Conservation (phyloP, 2,113 vertebrate species). For the Rhea americana region DNA sequence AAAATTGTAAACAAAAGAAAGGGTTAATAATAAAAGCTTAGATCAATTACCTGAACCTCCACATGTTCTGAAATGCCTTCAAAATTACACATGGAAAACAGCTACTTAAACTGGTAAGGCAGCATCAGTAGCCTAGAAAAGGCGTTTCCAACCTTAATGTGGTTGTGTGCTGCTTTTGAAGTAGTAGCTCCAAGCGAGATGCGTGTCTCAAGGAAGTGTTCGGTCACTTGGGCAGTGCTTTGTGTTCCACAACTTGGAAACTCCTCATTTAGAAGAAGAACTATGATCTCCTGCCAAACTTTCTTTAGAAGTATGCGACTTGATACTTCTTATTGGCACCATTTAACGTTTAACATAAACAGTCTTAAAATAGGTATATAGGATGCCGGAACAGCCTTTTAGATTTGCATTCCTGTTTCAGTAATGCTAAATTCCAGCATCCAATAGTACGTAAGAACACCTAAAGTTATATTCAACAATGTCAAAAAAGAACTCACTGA, state of each 20-base stretch:
- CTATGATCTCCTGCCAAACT: neutral
- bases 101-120: neutral
- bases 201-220: neutral
- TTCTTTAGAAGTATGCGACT: neutral
- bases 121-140: neutral
- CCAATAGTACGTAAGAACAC: neutral
- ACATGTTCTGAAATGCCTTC: neutral
- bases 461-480: neutral
- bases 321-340: neutral
- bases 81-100: neutral
- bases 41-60: neutral
- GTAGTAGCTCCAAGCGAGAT: neutral
- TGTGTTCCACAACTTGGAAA: neutral
- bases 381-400: neutral
- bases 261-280: neutral
- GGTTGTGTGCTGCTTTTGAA: accelerated
- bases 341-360: neutral
- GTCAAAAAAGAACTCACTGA: neutral
- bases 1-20: neutral
- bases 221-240: neutral
- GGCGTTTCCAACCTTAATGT: neutral
- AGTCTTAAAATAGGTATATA: neutral
- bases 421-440: neutral
- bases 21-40: neutral
- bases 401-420: neutral